Evolutionary conservation across 1,140 invertebrate genomes (phyloP).

Genomic region (Schmidtea mediterranea): DNA sequence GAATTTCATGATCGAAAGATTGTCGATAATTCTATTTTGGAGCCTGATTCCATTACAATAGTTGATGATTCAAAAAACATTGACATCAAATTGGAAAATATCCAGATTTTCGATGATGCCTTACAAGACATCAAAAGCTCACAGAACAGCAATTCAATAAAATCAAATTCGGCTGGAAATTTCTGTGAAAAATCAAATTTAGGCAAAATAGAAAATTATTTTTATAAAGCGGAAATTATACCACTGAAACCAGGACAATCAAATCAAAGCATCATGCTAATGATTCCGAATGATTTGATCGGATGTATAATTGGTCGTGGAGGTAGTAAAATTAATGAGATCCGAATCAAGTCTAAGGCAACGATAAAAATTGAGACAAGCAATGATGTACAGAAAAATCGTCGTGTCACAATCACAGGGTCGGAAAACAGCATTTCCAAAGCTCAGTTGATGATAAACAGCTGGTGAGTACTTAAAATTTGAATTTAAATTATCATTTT

Average conservation of each 20-base stretch:
- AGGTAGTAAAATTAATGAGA: slow-evolving; percentile 96
- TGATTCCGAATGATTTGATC: slow-evolving; percentile 86
- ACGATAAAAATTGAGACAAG: slow-evolving; percentile 93
- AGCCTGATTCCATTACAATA: no score
- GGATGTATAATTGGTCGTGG: slow-evolving; percentile 96
- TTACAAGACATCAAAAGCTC: no score
- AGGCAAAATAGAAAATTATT: no score
- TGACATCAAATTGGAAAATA: no score
- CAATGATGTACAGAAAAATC: slow-evolving; percentile 72
- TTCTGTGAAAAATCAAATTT: no score
- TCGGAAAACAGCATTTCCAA: slow-evolving; percentile 78
- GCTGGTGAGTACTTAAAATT: slow-evolving; percentile 28
- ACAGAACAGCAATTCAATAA: no score
- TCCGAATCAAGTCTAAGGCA: slow-evolving; percentile 61
- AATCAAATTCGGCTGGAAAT: no score
- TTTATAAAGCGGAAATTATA: no score
- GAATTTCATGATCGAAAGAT: no score
- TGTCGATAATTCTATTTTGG: no score
- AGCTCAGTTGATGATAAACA: slow-evolving; percentile 92
- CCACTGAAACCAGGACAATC: background rate
- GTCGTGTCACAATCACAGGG: slow-evolving; percentile 81
- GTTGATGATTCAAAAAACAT: no score
- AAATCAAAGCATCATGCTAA: slow-evolving; percentile 31
- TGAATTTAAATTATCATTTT: background rate
- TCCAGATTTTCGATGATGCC: no score